phyloP scores from a whole-genome alignment of 2,113 vertebrate genomes.

The Hydrochoerus hydrochaeris region DNA sequence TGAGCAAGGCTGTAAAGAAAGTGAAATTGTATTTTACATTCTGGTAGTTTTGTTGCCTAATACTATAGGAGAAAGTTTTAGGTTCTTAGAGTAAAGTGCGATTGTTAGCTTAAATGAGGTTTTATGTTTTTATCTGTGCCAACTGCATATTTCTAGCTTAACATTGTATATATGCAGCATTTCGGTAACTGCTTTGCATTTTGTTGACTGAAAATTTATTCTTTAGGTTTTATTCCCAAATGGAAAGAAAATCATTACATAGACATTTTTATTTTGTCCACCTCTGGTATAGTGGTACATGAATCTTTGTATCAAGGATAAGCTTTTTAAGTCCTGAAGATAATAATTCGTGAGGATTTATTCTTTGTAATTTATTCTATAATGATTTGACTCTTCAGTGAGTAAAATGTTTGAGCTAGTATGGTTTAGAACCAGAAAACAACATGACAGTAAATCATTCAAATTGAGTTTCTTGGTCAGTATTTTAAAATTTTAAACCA shows the following conservation, averaged over 20 bases:
- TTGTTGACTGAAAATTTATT: constrained; percentile 26
- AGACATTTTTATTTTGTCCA: background rate
- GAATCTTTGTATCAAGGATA: constrained; percentile 27
- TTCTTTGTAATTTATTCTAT: background rate
- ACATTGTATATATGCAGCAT: background rate
- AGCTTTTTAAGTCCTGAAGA: background rate
- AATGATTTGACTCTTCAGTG: background rate
- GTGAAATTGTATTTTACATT: background rate
- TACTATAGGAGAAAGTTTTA: background rate
- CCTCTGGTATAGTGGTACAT: background rate
- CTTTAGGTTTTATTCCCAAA: constrained; percentile 7
- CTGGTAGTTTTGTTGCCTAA: background rate
- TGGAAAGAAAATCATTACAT: background rate
- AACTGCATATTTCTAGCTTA: background rate
- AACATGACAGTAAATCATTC: background rate
- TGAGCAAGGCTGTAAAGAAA: background rate
- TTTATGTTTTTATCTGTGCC: background rate
- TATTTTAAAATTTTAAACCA: background rate
- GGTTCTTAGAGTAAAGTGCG: background rate
- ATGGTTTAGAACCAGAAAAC: background rate
- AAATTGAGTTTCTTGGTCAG: background rate
- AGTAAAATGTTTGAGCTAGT: background rate
- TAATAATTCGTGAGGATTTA: background rate
- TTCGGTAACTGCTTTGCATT: background rate
- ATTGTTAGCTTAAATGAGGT: constrained; percentile 32